A percentile compares a stretch with the other conserved stretches of the same genome.
These are phyloP conservation scores for Cinclus mexicanus DNA, from an alignment of 2,113 vertebrate genomes.

Conservation along the genomic window DNA sequence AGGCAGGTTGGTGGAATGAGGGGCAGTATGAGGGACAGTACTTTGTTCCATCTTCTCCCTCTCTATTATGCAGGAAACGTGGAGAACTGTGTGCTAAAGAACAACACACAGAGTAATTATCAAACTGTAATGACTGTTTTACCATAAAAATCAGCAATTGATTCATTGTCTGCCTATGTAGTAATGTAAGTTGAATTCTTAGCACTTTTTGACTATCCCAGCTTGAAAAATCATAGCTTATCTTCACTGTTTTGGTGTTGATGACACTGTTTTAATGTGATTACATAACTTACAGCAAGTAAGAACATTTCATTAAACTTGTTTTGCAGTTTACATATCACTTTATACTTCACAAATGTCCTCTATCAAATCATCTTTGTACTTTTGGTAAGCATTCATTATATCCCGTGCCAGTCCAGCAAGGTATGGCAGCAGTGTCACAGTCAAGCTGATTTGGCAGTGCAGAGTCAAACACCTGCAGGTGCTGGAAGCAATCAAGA, in stretches of 20 bases:
- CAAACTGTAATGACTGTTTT: background rate
- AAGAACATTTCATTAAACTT: constrained; percentile 29
- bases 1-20: background rate
- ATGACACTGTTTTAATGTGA: constrained; percentile 13
- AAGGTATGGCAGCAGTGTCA: background rate
- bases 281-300: background rate
- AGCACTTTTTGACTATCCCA: background rate
- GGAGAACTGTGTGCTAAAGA: background rate
- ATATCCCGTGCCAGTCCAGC: background rate
- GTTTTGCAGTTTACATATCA: background rate
- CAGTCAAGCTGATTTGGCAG: background rate
- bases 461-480: background rate
- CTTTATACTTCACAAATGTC: background rate
- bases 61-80: background rate
- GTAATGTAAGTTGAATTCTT: background rate
- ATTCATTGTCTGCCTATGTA: background rate
- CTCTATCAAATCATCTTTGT: background rate
- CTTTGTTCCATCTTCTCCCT: background rate
- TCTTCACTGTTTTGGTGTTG: background rate
- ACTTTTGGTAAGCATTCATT: background rate
- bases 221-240: background rate
- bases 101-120: background rate
- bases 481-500: background rate
- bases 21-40: background rate
- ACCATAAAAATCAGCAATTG: background rate